A percentile compares a stretch with the other conserved stretches of the same genome.
phyloP scores from a whole-genome alignment of 2,888 invertebrate species.

The Agonopterix arenella region DNA sequence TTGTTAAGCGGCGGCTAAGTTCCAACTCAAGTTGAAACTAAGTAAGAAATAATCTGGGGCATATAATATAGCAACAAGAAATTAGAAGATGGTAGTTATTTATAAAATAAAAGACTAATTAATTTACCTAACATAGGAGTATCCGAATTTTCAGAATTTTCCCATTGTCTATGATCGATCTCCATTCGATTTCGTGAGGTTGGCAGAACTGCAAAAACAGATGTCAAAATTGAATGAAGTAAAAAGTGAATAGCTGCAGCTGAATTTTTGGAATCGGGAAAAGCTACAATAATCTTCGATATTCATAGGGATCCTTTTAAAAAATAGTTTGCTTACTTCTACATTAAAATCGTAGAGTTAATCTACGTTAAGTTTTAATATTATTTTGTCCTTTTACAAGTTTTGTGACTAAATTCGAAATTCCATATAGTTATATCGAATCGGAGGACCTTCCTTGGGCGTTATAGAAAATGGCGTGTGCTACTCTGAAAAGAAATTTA shows the following conservation, averaged over 20 bases:
- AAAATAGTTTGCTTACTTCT: slow-evolving; percentile 35
- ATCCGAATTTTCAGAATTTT: too few relatives aligned
- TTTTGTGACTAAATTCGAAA: slow-evolving; percentile 44
- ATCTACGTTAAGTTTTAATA: slow-evolving; percentile 34
- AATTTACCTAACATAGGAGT: too few relatives aligned
- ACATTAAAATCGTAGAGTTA: slow-evolving; percentile 40
- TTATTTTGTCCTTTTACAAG: slow-evolving; percentile 50
- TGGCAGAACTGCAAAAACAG: slow-evolving; percentile 21
- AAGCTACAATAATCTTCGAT: slow-evolving; percentile 49
- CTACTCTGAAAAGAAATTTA: slow-evolving; percentile 95
- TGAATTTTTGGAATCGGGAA: slow-evolving; percentile 51
- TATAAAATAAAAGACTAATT: too few relatives aligned
- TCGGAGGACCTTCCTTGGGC: slow-evolving; percentile 74
- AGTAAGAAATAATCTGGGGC: too few relatives aligned
- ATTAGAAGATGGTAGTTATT: too few relatives aligned
- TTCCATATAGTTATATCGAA: slow-evolving; percentile 33
- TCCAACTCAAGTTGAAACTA: too few relatives aligned
- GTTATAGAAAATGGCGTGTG: slow-evolving; percentile 95
- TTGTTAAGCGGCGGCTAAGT: too few relatives aligned
- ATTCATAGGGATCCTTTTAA: slow-evolving; percentile 52
- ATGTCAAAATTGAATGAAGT: slow-evolving; percentile 34
- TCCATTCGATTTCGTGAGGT: background rate
- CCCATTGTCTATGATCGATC: too few relatives aligned
- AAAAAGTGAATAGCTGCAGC: slow-evolving; percentile 34
- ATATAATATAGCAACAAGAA: too few relatives aligned